These are phyloP conservation scores for Acleris holmiana DNA, from an alignment of 2,888 invertebrate genomes.

Conservation along the genomic window DNA sequence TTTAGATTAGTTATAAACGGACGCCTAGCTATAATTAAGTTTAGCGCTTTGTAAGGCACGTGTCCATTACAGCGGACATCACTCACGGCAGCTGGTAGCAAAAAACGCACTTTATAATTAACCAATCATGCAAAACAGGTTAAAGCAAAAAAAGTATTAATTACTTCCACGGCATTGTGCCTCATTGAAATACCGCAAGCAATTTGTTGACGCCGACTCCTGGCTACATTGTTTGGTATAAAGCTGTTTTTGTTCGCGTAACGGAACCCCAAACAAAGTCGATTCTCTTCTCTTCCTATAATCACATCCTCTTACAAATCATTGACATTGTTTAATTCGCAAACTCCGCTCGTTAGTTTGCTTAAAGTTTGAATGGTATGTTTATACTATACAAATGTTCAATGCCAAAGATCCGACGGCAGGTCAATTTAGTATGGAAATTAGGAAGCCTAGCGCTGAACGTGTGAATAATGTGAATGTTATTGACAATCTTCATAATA, in stretches of 20 bases:
- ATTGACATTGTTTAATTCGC: constrained; percentile 17
- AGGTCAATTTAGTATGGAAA: too few species aligned
- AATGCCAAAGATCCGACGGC: too few species aligned
- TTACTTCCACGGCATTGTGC: constrained; percentile 33
- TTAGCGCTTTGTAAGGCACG: too few species aligned
- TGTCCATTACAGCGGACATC: not conserved
- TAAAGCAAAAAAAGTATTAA: constrained; percentile 24
- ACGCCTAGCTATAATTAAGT: too few species aligned
- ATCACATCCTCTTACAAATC: constrained; percentile 31
- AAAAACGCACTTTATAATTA: constrained; percentile 19
- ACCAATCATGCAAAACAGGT: constrained; percentile 32
- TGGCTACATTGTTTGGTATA: constrained; percentile 47
- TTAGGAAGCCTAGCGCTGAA: too few species aligned
- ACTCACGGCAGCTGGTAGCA: not conserved
- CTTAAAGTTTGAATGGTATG: not conserved
- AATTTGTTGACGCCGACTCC: constrained; percentile 54
- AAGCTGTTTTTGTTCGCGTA: constrained; percentile 53
- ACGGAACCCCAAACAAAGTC: constrained; percentile 45
- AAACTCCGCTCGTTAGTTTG: constrained; percentile 5
- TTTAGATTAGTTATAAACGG: too few species aligned
- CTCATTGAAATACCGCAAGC: constrained; percentile 59
- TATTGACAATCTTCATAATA: too few species aligned
- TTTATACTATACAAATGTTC: not conserved
- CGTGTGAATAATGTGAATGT: too few species aligned
- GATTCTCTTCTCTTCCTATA: constrained; percentile 22